Evolutionary conservation across 2,113 vertebrate genomes (phyloP).

Genomic region (Lamprologus tigripictilis): DNA sequence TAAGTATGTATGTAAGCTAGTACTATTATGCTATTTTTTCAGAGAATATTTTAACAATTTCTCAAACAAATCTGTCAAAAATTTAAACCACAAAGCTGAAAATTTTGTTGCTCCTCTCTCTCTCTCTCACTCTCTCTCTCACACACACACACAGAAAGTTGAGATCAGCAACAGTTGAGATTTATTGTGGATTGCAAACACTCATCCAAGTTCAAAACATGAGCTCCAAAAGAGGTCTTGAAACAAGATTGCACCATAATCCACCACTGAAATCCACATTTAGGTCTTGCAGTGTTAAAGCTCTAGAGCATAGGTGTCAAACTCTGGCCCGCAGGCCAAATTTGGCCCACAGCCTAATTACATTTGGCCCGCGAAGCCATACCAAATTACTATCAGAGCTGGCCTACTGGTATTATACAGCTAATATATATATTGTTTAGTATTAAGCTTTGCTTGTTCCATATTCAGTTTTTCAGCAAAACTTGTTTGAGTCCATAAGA

Average conservation of each 20-base stretch:
- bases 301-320: too few relatives aligned
- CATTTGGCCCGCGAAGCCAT: too few relatives aligned
- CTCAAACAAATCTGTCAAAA: background rate
- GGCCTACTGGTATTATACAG: too few relatives aligned
- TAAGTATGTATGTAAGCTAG: background rate
- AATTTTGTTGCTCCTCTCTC: accelerated
- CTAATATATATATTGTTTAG: too few relatives aligned
- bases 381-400: too few relatives aligned
- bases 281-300: background rate
- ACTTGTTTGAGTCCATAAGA: too few relatives aligned
- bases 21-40: background rate
- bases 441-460: too few relatives aligned
- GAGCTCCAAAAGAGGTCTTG: background rate
- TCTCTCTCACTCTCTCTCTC: accelerated
- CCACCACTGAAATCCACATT: background rate
- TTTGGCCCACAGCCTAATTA: too few relatives aligned
- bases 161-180: background rate
- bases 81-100: background rate
- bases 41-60: background rate
- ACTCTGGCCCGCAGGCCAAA: too few relatives aligned
- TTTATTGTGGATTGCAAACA: background rate
- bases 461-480: too few relatives aligned
- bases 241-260: background rate
- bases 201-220: background rate
- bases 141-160: background rate